Evolutionary conservation across 1,140 invertebrate genomes (phyloP).

Genomic region (Ephestia elutella): DNA sequence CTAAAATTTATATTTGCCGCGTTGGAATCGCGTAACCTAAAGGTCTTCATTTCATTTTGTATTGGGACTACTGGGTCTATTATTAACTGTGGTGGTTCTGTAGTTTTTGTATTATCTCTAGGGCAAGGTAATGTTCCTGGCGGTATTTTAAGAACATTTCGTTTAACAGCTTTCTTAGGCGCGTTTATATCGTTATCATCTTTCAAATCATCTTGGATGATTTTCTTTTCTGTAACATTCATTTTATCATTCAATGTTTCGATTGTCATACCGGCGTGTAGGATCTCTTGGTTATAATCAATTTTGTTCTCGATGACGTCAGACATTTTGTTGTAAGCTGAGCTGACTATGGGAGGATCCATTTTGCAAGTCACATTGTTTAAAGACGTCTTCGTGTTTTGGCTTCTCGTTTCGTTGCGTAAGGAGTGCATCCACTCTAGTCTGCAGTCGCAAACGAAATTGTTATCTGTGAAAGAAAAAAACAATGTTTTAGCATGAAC

Average conservation of each 20-base stretch:
- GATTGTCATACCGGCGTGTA: constrained; percentile 38
- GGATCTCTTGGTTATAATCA: constrained; percentile 45
- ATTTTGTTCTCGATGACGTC: constrained; percentile 36
- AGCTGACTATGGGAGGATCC: constrained; percentile 68
- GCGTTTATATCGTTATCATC: constrained; percentile 29
- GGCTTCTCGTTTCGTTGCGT: constrained; percentile 82
- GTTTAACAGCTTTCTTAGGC: constrained; percentile 47
- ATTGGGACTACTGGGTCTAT: constrained; percentile 61
- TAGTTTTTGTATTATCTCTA: constrained; percentile 47
- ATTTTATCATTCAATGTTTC: constrained; percentile 44
- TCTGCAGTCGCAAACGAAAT: constrained; percentile 85
- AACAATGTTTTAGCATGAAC: neutral
- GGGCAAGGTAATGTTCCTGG: constrained; percentile 59
- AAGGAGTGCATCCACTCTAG: constrained; percentile 84
- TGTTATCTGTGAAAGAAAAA: constrained; percentile 79
- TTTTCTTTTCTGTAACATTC: constrained; percentile 48
- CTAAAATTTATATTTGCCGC: constrained; percentile 24
- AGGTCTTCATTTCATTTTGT: constrained; percentile 68
- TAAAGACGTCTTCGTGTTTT: constrained; percentile 78
- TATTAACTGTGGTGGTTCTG: constrained; percentile 44
- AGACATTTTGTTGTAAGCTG: constrained; percentile 59
- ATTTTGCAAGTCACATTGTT: constrained; percentile 81
- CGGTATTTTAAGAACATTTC: constrained; percentile 55
- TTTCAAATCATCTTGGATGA: constrained; percentile 27
- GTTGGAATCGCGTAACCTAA: constrained; percentile 56